Evolutionary conservation across 2,797 vertebrate species (phyloP).

Genomic region (Schizopygopsis malacanthus): DNA sequence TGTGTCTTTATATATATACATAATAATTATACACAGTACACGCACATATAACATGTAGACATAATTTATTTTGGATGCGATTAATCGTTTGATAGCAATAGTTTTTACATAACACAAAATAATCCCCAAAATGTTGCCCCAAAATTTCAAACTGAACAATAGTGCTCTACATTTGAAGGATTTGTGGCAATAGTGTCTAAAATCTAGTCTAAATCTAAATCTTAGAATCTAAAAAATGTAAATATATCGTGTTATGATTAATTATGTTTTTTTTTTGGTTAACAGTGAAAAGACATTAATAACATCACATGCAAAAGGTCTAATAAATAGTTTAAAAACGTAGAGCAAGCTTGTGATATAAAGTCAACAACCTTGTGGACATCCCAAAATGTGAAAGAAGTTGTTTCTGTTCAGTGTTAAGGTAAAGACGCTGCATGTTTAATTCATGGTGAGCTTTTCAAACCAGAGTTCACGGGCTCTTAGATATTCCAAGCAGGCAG

Average conservation of each 20-base stretch:
- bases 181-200: background rate
- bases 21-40: too few relatives aligned
- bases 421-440: conserved; percentile 51
- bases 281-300: background rate
- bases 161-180: background rate
- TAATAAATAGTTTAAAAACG: background rate
- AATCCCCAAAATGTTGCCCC: background rate
- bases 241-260: background rate
- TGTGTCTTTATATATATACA: too few relatives aligned
- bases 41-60: too few relatives aligned
- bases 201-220: too few relatives aligned
- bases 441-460: conserved; percentile 56
- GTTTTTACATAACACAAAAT: background rate
- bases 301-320: background rate
- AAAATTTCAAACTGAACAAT: background rate
- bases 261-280: background rate
- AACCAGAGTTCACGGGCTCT: conserved; percentile 41
- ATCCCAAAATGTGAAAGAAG: background rate
- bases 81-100: too few relatives aligned
- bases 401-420: conserved; percentile 45
- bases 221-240: background rate
- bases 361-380: conserved; percentile 22
- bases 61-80: too few relatives aligned
- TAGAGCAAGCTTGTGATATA: background rate
- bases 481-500: conserved; percentile 57